Percentiles rank a stretch among this genome's conserved stretches.
These are phyloP conservation scores for Eudasyphora cyanicolor DNA, from an alignment of 2,888 invertebrate species.

Conservation along the genomic window DNA sequence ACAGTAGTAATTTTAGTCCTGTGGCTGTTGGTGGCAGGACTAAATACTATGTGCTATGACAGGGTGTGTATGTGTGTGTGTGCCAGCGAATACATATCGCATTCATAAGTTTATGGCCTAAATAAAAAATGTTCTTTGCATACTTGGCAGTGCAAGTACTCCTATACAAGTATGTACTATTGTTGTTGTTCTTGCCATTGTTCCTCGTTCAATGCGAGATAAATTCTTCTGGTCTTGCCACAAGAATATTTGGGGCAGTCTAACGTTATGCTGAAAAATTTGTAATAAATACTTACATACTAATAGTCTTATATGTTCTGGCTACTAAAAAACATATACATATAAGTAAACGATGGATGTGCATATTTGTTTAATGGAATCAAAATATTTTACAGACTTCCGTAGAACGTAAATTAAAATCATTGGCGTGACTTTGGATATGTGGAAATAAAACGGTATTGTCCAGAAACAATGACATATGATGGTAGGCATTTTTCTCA, in stretches of 20 bases:
- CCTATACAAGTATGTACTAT: too few species aligned
- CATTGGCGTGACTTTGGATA: neutral
- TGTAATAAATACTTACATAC: conserved; percentile 17
- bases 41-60: neutral
- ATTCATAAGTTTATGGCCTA: conserved; percentile 27
- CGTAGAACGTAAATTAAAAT: neutral
- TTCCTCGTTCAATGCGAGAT: neutral
- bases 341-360: neutral
- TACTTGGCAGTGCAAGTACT: conserved; percentile 8
- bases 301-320: neutral
- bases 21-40: neutral
- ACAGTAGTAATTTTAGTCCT: neutral
- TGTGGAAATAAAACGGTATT: too few species aligned
- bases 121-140: conserved; percentile 37
- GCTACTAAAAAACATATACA: neutral
- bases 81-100: conserved; percentile 5
- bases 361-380: conserved; percentile 6
- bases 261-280: neutral
- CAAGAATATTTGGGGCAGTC: neutral
- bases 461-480: too few species aligned
- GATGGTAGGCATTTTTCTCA: too few species aligned
- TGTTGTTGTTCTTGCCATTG: neutral
- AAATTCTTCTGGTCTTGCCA: neutral
- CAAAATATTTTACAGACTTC: neutral
- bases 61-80: neutral